A percentile compares a stretch with the other conserved stretches of the same genome.
phyloP scores from a whole-genome alignment of 2,888 invertebrate genomes.

The Drosophila anomalipes region DNA sequence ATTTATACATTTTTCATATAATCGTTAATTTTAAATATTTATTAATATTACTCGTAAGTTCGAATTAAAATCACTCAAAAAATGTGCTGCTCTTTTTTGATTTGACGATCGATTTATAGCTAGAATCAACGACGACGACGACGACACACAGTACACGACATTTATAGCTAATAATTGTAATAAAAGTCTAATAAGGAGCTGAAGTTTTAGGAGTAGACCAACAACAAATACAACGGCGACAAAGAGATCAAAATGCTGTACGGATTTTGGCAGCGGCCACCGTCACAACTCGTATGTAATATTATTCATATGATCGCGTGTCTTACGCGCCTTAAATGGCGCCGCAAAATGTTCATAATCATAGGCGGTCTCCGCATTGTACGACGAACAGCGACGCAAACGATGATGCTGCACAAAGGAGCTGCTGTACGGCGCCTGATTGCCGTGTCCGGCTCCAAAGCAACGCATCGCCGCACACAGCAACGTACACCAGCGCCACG shows the following conservation, averaged over 20 bases:
- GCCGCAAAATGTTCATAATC: constrained; percentile 83
- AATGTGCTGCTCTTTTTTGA: constrained; percentile 65
- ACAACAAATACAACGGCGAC: constrained; percentile 65
- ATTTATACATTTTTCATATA: constrained; percentile 42
- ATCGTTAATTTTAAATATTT: constrained; percentile 45
- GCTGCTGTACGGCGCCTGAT: constrained; percentile 78
- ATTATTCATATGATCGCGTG: constrained; percentile 84
- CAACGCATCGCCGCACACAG: constrained; percentile 85
- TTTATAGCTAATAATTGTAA: constrained; percentile 74
- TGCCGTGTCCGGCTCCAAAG: constrained; percentile 82
- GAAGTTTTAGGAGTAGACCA: constrained; percentile 56
- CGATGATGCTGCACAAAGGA: constrained; percentile 79
- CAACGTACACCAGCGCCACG: constrained; percentile 85
- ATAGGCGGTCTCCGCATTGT: constrained; percentile 78
- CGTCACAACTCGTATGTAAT: constrained; percentile 85
- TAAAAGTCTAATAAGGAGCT: constrained; percentile 70
- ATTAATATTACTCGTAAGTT: constrained; percentile 55
- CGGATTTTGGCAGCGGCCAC: constrained; percentile 64
- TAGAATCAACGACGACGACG: constrained; percentile 59
- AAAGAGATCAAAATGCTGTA: constrained; percentile 74
- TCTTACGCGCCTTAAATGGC: constrained; percentile 83
- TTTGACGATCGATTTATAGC: constrained; percentile 50
- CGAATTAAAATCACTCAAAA: constrained; percentile 77
- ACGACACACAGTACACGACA: constrained; percentile 63
- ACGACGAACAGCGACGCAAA: constrained; percentile 79